Evolutionary conservation across 2,888 invertebrate genomes (phyloP), one percentile per base, ranked within the genome.

Genomic region (Diploptera punctata): DNA sequence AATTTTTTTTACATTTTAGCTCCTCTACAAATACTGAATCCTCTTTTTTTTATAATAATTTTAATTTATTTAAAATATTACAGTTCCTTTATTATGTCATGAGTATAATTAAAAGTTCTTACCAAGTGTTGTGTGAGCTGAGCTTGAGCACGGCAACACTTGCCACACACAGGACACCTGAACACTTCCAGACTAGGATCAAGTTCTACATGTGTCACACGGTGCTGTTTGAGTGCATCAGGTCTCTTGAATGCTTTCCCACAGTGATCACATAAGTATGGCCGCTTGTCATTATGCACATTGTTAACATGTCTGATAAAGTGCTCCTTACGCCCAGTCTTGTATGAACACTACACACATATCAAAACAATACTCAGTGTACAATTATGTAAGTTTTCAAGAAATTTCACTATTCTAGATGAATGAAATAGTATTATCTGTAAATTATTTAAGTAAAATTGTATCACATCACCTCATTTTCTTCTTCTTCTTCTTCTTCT

Each of bases 191-290:
- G 79, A 72, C 43, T 75, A 65, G 69, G n/a, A 72, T 77, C 70
- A 71, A 76, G 38, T 29, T 79, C 79, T 0, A 79, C 78, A 71
- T 86, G 85, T 7, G 82, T 82, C 0, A 81, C 79, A 29, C 83
- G 78, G 75, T 86, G 86, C 26, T 83, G 83, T 68, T 82, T 82
- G 1, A 87, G 79, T 0, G 85, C 84, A 77, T 86, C 86, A 4
- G 82, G 81, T 52, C 86, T 81, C 76, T 87, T 87, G 76, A 86
- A 87, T 7, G 84, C 82, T 76, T 84, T 84, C 3, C 85, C 86
- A 77, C 86, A 87, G 0, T 82, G 76, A 67, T 86, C 85, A 80
- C 86, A 87, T 33, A 86, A 82, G 73, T 83, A 84, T 0, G 86
- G 86, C n/a, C 86, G 78, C 43, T 81, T 79, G 73, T 84, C 82